Evolutionary conservation across 2,797 vertebrate species (phyloP), one percentile per base, ranked within the genome.

Genomic region (Graptemys geographica): DNA sequence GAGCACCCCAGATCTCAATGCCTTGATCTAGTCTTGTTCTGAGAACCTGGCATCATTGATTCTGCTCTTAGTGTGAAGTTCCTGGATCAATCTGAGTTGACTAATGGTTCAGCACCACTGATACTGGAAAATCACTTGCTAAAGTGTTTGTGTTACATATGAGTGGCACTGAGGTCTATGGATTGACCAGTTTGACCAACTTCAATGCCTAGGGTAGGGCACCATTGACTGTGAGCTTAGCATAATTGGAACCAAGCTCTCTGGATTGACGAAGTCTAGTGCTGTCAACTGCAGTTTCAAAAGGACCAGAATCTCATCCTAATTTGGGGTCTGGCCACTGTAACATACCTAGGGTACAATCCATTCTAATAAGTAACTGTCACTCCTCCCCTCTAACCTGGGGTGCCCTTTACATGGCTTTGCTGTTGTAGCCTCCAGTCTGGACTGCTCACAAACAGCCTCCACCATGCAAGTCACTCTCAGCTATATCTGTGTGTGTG

Each of bases 161-260:
- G 23, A 27, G 12, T 44, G 41, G 25, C 72, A 12, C 12, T 27
- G 41, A 13, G 21, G 23, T 74, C 41, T 74, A 25, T 27, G 41
- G 41, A 27, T 74, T 74, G 23, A 41, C 12, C 72, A 74, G 41
- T 41, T 13, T 89, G 83, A 88, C 90, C 59, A 94, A 7, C 79
- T 92, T 90, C 95, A 37, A 65, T 94, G 57, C 52, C 51, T 95
- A 59, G 86, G 65, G 83, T 13, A 87, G 25, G 59, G 27, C 86
- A 92, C 18, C 44, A 6, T 28, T 56, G 86, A 88, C 93, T 81
- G 52, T 94, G 62, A 86, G 79, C 52, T 81, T 86, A 86, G 59
- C 44, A 62, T 37, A 88, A 86, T 33, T 49, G 62, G 92, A 96
- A 72, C 21, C 79, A 65, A 53, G 78, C 69, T 79, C 79, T 74